phyloP scores from a whole-genome alignment of 2,113 vertebrate species.

The Oncorhynchus mykiss region DNA sequence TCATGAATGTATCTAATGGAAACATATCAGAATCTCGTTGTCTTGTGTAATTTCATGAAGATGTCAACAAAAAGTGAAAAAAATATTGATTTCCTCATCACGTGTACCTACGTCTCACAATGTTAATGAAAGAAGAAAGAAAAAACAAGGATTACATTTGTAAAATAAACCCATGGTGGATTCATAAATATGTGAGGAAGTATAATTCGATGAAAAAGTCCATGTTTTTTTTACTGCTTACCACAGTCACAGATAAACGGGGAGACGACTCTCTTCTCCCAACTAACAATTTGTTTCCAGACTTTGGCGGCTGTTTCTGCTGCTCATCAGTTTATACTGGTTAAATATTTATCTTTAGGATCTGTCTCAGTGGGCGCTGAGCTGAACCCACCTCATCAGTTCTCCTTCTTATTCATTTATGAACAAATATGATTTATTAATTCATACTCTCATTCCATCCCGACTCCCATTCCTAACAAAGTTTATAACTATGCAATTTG shows the following conservation, averaged over 20 bases:
- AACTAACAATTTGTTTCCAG: no score
- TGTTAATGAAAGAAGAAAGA: background rate
- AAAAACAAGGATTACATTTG: background rate
- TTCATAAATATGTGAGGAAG: background rate
- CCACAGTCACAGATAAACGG: background rate
- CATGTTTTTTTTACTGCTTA: no score
- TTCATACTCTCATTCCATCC: conserved; percentile 36
- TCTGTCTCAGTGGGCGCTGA: conserved; percentile 43
- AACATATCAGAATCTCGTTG: no score
- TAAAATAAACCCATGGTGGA: background rate
- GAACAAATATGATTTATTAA: conserved; percentile 74
- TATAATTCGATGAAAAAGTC: no score
- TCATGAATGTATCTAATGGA: no score
- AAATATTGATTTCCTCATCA: background rate
- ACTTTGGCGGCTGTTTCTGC: background rate
- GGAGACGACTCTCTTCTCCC: no score
- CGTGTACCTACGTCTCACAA: background rate
- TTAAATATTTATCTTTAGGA: conserved; percentile 72
- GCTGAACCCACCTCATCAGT: conserved; percentile 52
- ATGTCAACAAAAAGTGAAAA: no score
- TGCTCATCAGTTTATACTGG: conserved; percentile 57
- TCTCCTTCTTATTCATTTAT: conserved; percentile 67
- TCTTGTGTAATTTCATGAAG: no score
- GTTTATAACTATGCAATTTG: conserved; percentile 60
- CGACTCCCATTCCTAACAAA: conserved; percentile 54